A percentile compares a stretch with the other conserved stretches of the same genome.
These are phyloP conservation scores for Horisme vitalbata DNA, from an alignment of 2,888 invertebrate species.

Conservation along the genomic window DNA sequence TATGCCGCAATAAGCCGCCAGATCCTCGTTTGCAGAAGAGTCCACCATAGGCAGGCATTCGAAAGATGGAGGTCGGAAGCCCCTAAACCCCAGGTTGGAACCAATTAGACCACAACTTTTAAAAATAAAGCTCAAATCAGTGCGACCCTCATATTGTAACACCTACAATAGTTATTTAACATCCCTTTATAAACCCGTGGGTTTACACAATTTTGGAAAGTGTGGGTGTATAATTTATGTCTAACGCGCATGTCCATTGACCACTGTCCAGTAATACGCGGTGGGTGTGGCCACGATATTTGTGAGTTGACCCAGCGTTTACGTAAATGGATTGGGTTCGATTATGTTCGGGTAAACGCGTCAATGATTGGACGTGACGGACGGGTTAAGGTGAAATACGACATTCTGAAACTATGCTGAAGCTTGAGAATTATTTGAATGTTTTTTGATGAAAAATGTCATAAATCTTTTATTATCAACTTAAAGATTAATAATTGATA, in stretches of 20 bases:
- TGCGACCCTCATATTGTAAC: constrained; percentile 19
- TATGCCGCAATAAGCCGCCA: no score
- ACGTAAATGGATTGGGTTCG: constrained; percentile 62
- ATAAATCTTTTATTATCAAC: no score
- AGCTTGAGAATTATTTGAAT: no score
- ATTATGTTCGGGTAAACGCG: constrained; percentile 44
- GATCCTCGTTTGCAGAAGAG: no score
- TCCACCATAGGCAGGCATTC: no score
- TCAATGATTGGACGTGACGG: constrained; percentile 33
- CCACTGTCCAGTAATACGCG: constrained; percentile 70
- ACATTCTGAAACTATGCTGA: constrained; percentile 27
- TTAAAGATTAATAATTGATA: no score
- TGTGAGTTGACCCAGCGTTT: constrained; percentile 45
- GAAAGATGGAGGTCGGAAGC: no score
- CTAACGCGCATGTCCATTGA: constrained; percentile 71
- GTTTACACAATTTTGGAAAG: constrained; percentile 34
- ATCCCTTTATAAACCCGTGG: constrained; percentile 17
- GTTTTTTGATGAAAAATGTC: no score
- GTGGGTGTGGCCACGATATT: constrained; percentile 65
- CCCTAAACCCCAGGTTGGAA: no score
- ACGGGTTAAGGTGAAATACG: constrained; percentile 29
- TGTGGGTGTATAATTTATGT: constrained; percentile 63
- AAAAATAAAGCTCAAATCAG: constrained; percentile 13
- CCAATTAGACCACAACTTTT: neutral
- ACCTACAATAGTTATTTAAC: constrained; percentile 19